These are phyloP conservation scores for Microchirus variegatus DNA, from an alignment of 2,797 vertebrate genomes.

Conservation along the genomic window DNA sequence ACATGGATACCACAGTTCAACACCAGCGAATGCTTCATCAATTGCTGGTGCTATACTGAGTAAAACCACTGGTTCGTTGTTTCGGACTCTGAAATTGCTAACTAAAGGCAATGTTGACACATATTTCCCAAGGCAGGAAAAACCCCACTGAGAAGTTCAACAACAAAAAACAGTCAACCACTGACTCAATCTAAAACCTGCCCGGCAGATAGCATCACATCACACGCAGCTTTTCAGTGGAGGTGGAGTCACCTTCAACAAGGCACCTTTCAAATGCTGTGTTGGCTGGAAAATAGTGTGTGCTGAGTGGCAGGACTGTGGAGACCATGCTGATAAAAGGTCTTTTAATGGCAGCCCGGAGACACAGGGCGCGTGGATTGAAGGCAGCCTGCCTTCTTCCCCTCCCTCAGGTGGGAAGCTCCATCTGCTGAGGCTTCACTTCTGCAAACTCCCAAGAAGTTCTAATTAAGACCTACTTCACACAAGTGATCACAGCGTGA, in stretches of 20 bases:
- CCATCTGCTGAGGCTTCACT: conserved; percentile 63
- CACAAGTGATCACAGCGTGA: conserved; percentile 65
- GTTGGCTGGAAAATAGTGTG: conserved; percentile 52
- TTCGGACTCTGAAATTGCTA: conserved; percentile 46
- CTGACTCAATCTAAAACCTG: conserved; percentile 43
- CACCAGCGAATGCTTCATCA: conserved; percentile 51
- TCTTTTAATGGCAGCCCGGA: conserved; percentile 56
- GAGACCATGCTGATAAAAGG: conserved; percentile 56
- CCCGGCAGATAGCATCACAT: conserved; percentile 33
- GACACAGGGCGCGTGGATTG: conserved; percentile 28
- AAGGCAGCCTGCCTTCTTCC: conserved; percentile 51
- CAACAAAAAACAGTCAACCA: conserved; percentile 20
- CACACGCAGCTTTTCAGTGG: conserved; percentile 29
- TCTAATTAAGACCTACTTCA: conserved; percentile 74
- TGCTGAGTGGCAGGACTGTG: conserved; percentile 41
- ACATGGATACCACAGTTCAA: conserved; percentile 47
- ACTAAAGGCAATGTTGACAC: conserved; percentile 31
- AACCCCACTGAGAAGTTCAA: conserved; percentile 25
- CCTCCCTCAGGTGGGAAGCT: conserved; percentile 63
- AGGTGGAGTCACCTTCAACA: conserved; percentile 63
- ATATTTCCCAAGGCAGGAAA: conserved; percentile 27
- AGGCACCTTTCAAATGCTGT: conserved; percentile 45
- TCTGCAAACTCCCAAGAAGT: conserved; percentile 55
- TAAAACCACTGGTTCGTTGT: conserved; percentile 35
- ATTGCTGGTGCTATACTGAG: conserved; percentile 42